These are phyloP conservation scores for Catamblyrhynchus diadema DNA, from an alignment of 2,797 vertebrate species.

Conservation along the genomic window DNA sequence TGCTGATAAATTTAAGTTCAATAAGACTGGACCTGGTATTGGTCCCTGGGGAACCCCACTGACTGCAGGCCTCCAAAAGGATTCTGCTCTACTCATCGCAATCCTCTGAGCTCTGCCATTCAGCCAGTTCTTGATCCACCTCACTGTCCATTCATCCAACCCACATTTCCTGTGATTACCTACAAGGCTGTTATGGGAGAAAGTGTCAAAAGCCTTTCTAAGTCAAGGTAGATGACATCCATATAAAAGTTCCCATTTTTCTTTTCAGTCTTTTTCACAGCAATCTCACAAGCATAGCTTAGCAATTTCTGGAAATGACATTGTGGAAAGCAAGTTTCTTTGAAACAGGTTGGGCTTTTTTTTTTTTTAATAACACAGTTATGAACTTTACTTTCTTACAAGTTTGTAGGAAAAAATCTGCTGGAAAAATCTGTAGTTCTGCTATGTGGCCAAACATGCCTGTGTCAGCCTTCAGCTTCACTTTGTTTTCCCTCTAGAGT, in stretches of 20 bases:
- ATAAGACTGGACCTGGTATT: neutral
- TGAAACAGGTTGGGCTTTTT: neutral
- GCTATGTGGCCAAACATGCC: neutral
- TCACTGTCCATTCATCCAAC: neutral
- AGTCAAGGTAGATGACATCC: neutral
- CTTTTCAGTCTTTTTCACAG: neutral
- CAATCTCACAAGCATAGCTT: neutral
- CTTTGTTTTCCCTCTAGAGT: neutral
- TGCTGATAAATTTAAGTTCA: neutral
- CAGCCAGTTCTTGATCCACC: neutral
- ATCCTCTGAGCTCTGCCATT: neutral
- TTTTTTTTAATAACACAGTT: slow-evolving; percentile 6
- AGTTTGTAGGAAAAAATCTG: slow-evolving; percentile 8
- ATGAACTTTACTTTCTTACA: slow-evolving; percentile 66
- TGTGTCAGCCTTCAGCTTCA: neutral
- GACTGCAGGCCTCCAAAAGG: too few relatives aligned
- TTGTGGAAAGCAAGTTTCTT: neutral
- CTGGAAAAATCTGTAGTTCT: neutral
- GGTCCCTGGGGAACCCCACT: neutral
- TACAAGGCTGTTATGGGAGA: neutral
- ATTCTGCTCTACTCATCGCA: neutral
- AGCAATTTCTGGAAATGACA: neutral
- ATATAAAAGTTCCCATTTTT: neutral
- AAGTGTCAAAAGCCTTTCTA: neutral
- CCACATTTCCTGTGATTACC: neutral